Conservation (phyloP, 2,888 invertebrate species). For the Merodon equestris region DNA sequence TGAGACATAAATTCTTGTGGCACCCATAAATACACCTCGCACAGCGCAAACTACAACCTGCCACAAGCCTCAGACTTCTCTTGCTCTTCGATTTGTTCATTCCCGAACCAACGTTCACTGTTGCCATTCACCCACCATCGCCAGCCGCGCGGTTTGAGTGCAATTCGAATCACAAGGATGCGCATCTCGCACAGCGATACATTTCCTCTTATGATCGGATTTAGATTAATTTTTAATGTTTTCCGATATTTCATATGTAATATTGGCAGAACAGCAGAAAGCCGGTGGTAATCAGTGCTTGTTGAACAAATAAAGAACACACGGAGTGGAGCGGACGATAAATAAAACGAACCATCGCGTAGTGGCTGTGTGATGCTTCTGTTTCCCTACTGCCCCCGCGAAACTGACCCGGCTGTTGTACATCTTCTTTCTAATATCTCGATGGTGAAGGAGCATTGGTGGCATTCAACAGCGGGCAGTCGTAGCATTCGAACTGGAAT, state of each 20-base stretch:
- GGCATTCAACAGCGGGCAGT: background rate
- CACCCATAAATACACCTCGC: slow-evolving; percentile 62
- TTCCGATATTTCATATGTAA: slow-evolving; percentile 68
- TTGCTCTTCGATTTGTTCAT: no score
- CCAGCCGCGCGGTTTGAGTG: background rate
- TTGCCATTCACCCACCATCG: slow-evolving; percentile 30
- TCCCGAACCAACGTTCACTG: no score
- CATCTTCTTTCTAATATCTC: slow-evolving; percentile 51
- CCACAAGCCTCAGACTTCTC: slow-evolving; percentile 2
- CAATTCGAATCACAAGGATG: slow-evolving; percentile 44
- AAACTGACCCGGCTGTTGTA: slow-evolving; percentile 31
- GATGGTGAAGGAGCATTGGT: background rate
- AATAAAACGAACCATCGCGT: slow-evolving; percentile 60
- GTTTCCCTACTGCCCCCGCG: slow-evolving; percentile 11
- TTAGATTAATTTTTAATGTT: slow-evolving; percentile 70
- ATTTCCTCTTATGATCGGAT: slow-evolving; percentile 67
- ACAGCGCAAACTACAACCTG: slow-evolving; percentile 41
- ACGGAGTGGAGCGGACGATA: slow-evolving; percentile 59
- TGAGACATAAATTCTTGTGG: slow-evolving; percentile 77
- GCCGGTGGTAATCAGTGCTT: slow-evolving; percentile 69
- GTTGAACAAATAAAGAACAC: slow-evolving; percentile 70
- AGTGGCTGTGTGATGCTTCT: slow-evolving; percentile 50
- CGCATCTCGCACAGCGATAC: slow-evolving; percentile 60
- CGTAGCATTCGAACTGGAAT: slow-evolving; percentile 10
- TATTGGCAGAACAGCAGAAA: slow-evolving; percentile 63